Conservation (phyloP, 2,888 invertebrate species). For the Tachina fera region DNA sequence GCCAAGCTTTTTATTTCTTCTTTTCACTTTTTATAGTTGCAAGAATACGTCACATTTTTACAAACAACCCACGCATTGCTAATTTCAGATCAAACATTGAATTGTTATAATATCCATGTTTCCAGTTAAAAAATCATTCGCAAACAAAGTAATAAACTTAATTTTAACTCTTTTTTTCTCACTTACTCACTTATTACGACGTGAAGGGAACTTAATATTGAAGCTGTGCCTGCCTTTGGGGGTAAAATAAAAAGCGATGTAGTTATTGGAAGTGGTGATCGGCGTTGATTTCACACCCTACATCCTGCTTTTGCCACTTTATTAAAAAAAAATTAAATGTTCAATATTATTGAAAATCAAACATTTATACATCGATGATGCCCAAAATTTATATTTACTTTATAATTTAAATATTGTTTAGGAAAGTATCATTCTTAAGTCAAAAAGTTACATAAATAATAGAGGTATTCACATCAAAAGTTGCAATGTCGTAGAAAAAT, state of each 20-base stretch:
- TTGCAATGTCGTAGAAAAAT: no score
- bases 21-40: constrained; percentile 19
- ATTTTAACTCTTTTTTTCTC: constrained; percentile 27
- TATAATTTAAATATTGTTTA: no score
- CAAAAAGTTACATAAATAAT: no score
- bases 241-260: neutral
- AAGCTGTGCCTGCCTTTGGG: neutral
- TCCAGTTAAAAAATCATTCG: constrained; percentile 3
- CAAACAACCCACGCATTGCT: constrained; percentile 57
- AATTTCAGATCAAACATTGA: constrained; percentile 50
- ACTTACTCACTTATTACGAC: neutral
- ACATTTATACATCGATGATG: no score
- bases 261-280: neutral
- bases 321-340: no score
- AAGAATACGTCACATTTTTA: constrained; percentile 51
- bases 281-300: neutral
- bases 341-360: no score
- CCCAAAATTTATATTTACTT: no score
- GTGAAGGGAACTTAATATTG: neutral
- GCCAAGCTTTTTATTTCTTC: neutral
- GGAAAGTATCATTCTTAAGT: no score
- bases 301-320: neutral
- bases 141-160: constrained; percentile 31
- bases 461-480: no score
- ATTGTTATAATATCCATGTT: constrained; percentile 36